Base-by-base conservation (phyloP, 2,888 invertebrate species). In the Drosophila lutescens region DNA sequence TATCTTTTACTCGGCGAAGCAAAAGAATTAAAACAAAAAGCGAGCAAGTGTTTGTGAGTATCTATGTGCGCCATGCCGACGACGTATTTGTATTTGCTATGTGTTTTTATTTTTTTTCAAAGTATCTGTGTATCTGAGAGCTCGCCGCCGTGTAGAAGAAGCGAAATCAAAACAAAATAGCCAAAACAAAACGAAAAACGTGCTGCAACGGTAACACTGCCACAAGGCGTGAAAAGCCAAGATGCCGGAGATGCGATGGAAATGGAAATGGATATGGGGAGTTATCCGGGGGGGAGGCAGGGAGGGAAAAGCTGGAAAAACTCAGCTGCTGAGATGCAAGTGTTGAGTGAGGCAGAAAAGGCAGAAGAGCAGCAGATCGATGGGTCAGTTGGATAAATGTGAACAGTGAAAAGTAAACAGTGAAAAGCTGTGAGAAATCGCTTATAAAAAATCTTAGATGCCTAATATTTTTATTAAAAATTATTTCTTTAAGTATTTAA, bases 1-100 rank as follows among this genome's bases (percentile, higher is more conserved):
- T 84, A 83, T 85, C 85, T 82, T 74, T 74, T 26, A 43, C 63
- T 54, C 46, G 57, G 61, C 83, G 81, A 80, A 87, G 79, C 76
- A 78, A 83, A 81, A 83, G 81, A 88, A 88, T 88, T 76, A 88
- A 88, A 88, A 88, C 88, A 88, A 86, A 84, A 86, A 62, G 69
- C 77, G 72, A 86, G 53, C 62, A 40, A 60, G 55, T 58, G 34
- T 23, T n/a, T 12, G 36, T 51, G 36, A 26, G 13, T 61, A 56
- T 58, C 49, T 70, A 20, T 58, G 56, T 70, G 57, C 26, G 57
- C 26, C 23, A 38, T 34, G 63, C 34, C 34, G 34, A 12, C 34
- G 4, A 3, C 51, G 40, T 20, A 30, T 56, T 6, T 47, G 38
- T 38, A 26, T 12, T 38, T 41, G 26, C 49, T 40, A 30, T 17